These are phyloP conservation scores for Bibio marci DNA, from an alignment of 2,888 invertebrate genomes.

Conservation along the genomic window DNA sequence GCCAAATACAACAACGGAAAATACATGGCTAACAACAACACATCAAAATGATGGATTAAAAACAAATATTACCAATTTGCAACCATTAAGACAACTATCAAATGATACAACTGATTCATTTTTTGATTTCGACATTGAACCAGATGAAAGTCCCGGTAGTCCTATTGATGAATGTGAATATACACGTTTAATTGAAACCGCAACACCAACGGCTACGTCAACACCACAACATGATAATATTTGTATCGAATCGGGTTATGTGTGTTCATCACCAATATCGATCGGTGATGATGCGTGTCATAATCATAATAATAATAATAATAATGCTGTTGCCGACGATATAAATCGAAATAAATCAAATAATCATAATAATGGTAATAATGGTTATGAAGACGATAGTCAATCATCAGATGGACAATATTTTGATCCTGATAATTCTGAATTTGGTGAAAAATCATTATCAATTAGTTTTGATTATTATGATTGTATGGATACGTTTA, in stretches of 20 bases:
- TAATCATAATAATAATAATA: no score
- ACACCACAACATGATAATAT: constrained; percentile 26
- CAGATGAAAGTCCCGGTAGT: constrained; percentile 46
- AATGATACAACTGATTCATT: constrained; percentile 36
- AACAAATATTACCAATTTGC: constrained; percentile 27
- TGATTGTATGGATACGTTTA: constrained; percentile 10
- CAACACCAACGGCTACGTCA: constrained; percentile 35
- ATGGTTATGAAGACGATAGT: constrained; percentile 29
- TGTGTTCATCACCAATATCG: constrained; percentile 26
- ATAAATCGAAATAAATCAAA: neutral
- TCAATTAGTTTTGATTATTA: constrained; percentile 10
- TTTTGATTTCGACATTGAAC: constrained; percentile 45
- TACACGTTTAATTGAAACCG: constrained; percentile 32
- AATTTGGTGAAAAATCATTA: constrained; percentile 11
- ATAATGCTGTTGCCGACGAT: neutral
- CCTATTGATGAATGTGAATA: constrained; percentile 46
- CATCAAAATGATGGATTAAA: constrained; percentile 16
- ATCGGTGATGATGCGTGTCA: no score
- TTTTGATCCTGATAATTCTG: constrained; percentile 29
- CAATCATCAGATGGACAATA: constrained; percentile 32
- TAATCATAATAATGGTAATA: neutral
- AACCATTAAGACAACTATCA: constrained; percentile 31
- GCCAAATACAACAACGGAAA: constrained; percentile 12
- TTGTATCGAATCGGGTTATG: constrained; percentile 32
- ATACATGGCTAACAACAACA: constrained; percentile 25